Evolutionary conservation across 2,888 invertebrate species (phyloP), one percentile per base, ranked within the genome.

Genomic region (Podotricha telesiphe): DNA sequence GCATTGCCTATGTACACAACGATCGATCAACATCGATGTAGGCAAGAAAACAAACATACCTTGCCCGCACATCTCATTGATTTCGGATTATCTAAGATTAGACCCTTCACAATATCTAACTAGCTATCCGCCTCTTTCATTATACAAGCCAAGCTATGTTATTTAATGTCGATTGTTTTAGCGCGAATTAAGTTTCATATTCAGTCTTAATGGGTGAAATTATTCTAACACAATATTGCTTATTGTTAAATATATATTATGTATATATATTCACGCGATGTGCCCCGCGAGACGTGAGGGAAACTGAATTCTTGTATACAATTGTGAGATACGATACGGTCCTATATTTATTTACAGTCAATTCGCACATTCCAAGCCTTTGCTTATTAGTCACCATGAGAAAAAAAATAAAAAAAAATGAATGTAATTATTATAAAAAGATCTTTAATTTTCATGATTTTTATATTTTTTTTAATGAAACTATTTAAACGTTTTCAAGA

Each of bases 31-130:
- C 74, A 53, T 34, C 69, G 74, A 72, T 75, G 72, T 73, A 74
- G 70, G 74, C 75, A 69, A 70, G 72, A 71, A 70, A 73, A 75
- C 73, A 75, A 75, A 75, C 75, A 73, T 68, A 72, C 75, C 77
- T 73, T 71, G 72, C 65, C 68, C 69, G 74, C 80, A 77, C 82
- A 80, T 79, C 82, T 82, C 86, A 87, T 87, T 86, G 87, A 84
- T 83, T 85, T 78, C 78, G 86, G 86, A 82, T 86, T 87, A 87
- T 86, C 86, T 84, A 62, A 62, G 62, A 88, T 88, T 86, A 86
- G 84, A 82, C 80, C 80, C 79, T 76, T 79, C 77, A 75, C 81
- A 81, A 79, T 79, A 80, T 80, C 80, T 82, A 84, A 74, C 75
- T 76, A 76, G 74, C 45, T 59, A 45, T 74, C 71, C 69, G 72